Evolutionary conservation across 2,113 vertebrate species (phyloP).

Genomic region (Formicarius rufipectus): DNA sequence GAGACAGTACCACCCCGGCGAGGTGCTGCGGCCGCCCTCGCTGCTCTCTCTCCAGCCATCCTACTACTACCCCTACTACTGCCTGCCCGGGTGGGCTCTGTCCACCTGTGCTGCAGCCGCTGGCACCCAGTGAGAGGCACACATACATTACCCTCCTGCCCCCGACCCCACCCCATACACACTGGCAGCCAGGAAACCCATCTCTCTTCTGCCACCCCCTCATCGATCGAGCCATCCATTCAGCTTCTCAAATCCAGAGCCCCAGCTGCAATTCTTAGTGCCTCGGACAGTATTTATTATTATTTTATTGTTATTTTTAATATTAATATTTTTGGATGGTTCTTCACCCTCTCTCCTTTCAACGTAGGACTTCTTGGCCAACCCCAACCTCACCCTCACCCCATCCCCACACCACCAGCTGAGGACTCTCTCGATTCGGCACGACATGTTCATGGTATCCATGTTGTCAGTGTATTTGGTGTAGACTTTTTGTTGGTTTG

Average conservation of each 20-base stretch:
- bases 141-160: not conserved
- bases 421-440: constrained; percentile 42
- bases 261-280: not conserved
- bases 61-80: constrained; percentile 98
- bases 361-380: not conserved
- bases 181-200: not conserved
- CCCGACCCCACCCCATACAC: not conserved
- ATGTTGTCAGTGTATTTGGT: constrained; percentile 74
- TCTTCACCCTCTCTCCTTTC: constrained; percentile 7
- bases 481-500: constrained; percentile 68
- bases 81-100: constrained; percentile 94
- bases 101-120: constrained; percentile 83
- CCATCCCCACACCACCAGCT: not conserved
- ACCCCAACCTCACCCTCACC: not conserved
- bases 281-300: constrained; percentile 74
- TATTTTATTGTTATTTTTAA: constrained; percentile 68
- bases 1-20: constrained; percentile 94
- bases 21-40: constrained; percentile 86
- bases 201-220: not conserved
- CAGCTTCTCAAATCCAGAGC: not conserved
- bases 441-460: constrained; percentile 79
- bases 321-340: constrained; percentile 62
- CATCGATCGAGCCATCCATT: not conserved
- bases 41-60: constrained; percentile 88
- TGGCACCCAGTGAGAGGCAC: constrained; percentile 70